Evolutionary conservation across 2,888 invertebrate genomes (phyloP), one percentile per base, ranked within the genome.

Genomic region (Psylliodes chrysocephalus): DNA sequence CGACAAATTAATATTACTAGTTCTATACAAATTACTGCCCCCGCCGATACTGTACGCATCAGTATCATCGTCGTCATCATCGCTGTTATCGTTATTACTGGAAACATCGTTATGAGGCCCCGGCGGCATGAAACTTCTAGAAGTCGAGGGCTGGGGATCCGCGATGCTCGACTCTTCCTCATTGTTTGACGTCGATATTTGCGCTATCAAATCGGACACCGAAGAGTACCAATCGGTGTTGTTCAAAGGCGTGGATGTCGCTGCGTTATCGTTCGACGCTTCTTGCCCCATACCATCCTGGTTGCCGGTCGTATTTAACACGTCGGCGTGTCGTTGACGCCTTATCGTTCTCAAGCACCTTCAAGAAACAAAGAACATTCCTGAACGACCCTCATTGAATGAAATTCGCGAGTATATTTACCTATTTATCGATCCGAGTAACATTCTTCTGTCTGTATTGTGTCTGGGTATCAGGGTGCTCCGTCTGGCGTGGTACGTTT

Each of bases 401-500:
- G n/a, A n/a, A n/a, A n/a, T n/a, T n/a, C n/a, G n/a, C n/a, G n/a
- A n/a, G 12, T 54, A 14, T 12, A 35, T 12, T 53, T 49, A 69
- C 71, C 72, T 66, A 49, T 74, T 72, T 33, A 75, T 74, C 2
- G 69, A 71, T n/a, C 73, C 72, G 14, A 77, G 60, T 10, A 77
- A 56, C 67, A 78, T 68, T 70, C 77, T 60, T 60, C 77, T 63
- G 54, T 77, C 65, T 44, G 69, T 68, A 40, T 71, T 71, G 10
- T 64, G 70, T 17, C 72, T 64, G 2, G 79, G 78, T 57, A 80
- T 66, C 71, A 81, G 74, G 0, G 78, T 77, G 54, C 78, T 80
- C 52, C 81, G 70, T 40, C 81, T 66, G 2, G 76, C 76, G 15
- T 73, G 76, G 60, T 80, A 80, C 0, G 79, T 79, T 59, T 80